A percentile compares a stretch with the other conserved stretches of the same genome.
These are phyloP conservation scores for Ectemnius cavifrons DNA, from an alignment of 2,888 invertebrate genomes.

Conservation along the genomic window DNA sequence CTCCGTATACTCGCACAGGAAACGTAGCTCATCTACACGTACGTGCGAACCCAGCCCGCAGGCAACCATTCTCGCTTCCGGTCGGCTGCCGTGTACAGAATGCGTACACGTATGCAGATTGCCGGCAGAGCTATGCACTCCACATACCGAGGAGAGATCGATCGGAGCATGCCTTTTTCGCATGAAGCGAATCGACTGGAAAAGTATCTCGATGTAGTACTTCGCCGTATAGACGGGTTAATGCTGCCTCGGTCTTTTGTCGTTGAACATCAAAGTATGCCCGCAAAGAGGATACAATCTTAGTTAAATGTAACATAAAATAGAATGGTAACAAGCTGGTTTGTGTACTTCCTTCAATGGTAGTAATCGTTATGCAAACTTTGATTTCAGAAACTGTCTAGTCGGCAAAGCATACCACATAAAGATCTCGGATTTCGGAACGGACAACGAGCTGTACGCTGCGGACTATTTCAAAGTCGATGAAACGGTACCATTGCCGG, in stretches of 20 bases:
- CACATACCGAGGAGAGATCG: slow-evolving; percentile 57
- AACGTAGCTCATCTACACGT: slow-evolving; percentile 52
- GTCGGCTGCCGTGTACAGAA: slow-evolving; percentile 66
- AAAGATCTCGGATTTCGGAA: slow-evolving; percentile 92
- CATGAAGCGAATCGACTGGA: slow-evolving; percentile 40
- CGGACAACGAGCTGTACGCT: slow-evolving; percentile 88
- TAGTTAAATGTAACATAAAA: too few species aligned
- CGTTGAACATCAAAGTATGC: not conserved
- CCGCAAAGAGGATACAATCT: too few species aligned
- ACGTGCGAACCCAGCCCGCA: slow-evolving; percentile 57
- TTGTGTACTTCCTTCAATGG: too few species aligned
- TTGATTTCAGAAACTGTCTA: slow-evolving; percentile 86
- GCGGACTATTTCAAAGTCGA: slow-evolving; percentile 91
- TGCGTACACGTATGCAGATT: slow-evolving; percentile 65
- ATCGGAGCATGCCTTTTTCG: slow-evolving; percentile 57
- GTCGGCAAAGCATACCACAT: slow-evolving; percentile 90
- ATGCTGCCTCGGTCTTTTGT: slow-evolving; percentile 13
- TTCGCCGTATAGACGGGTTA: slow-evolving; percentile 35
- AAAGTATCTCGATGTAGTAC: slow-evolving; percentile 41
- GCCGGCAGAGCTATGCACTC: slow-evolving; percentile 54
- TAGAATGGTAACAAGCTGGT: too few species aligned
- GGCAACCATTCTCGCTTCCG: slow-evolving; percentile 65
- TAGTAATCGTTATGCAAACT: slow-evolving; percentile 7
- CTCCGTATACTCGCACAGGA: slow-evolving; percentile 44
- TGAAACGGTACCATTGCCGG: slow-evolving; percentile 87